Evolutionary conservation across 2,113 vertebrate genomes (phyloP).

Genomic region (Pelobates fuscus): DNA sequence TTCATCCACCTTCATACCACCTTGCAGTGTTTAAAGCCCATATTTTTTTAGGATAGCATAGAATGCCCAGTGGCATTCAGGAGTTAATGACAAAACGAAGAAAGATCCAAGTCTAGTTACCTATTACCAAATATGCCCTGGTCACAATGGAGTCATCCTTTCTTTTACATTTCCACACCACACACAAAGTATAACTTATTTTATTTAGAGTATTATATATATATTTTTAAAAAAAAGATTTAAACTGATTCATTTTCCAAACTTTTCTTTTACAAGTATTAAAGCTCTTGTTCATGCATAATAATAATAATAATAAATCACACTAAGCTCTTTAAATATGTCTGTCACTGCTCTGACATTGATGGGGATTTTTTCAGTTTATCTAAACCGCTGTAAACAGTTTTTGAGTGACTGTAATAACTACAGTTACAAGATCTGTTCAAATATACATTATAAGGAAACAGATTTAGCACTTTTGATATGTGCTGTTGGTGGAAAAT

Average conservation of each 20-base stretch:
- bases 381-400: constrained; percentile 40
- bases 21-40: no score
- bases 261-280: constrained; percentile 8
- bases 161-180: background rate
- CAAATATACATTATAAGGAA: constrained; percentile 32
- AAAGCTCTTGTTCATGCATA: constrained; percentile 2
- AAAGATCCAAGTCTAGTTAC: no score
- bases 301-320: constrained; percentile 30
- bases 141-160: no score
- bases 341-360: constrained; percentile 28
- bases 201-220: no score
- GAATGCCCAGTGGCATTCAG: no score
- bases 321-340: constrained; percentile 17
- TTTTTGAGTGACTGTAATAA: constrained; percentile 47
- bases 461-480: constrained; percentile 33
- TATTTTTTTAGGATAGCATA: no score
- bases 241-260: background rate
- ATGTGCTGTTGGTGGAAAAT: constrained; percentile 29
- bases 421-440: constrained; percentile 30
- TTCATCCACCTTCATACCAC: no score
- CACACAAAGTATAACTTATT: background rate
- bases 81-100: no score
- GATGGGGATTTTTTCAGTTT: constrained; percentile 39
- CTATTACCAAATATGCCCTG: no score
- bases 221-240: no score